Evolutionary conservation across 1,140 invertebrate genomes (phyloP).

Genomic region (Leptinotarsa defecta): DNA sequence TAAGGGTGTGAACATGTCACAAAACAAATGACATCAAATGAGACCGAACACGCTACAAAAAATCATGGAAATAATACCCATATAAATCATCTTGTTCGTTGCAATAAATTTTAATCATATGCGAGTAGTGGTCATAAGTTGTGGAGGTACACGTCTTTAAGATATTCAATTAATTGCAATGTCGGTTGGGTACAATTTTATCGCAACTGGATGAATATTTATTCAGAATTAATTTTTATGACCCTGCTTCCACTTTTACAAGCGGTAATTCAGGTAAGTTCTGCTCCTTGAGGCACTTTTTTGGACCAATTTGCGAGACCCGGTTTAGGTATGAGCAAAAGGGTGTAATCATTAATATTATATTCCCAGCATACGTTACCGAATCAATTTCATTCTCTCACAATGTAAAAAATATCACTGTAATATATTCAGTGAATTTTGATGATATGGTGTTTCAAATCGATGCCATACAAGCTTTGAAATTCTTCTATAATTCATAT

Average conservation of each 20-base stretch:
- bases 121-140: not conserved
- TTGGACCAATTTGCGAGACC: too few relatives aligned
- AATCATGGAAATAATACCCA: not conserved
- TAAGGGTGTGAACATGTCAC: slow-evolving; percentile 7
- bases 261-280: not conserved
- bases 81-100: not conserved
- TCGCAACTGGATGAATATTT: not conserved
- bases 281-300: not conserved
- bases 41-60: not conserved
- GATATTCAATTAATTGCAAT: not conserved
- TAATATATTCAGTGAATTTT: too few relatives aligned
- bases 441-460: too few relatives aligned
- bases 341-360: too few relatives aligned
- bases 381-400: too few relatives aligned
- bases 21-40: not conserved
- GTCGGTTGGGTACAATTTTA: not conserved
- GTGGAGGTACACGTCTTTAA: not conserved
- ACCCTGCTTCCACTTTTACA: not conserved
- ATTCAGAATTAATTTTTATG: slow-evolving; percentile 6
- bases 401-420: too few relatives aligned
- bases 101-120: slow-evolving; percentile 7
- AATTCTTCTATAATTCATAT: too few relatives aligned
- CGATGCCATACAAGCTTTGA: too few relatives aligned
- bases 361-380: too few relatives aligned
- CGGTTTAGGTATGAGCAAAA: too few relatives aligned